phyloP scores from a whole-genome alignment of 2,888 invertebrate genomes.

The Metellina segmentata region DNA sequence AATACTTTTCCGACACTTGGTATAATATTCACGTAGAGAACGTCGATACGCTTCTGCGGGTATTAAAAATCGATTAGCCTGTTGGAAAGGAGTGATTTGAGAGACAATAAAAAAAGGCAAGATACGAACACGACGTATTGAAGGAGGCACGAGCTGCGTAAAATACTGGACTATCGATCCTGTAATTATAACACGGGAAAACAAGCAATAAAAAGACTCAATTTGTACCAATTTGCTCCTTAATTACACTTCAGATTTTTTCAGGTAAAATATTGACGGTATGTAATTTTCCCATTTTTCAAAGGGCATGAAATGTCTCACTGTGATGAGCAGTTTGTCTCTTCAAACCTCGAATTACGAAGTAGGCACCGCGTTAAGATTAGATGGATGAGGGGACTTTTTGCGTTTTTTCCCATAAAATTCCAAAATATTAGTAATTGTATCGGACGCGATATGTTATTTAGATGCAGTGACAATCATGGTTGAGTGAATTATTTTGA shows the following conservation, averaged over 20 bases:
- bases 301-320: conserved; percentile 18
- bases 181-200: conserved; percentile 54
- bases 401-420: too few species aligned
- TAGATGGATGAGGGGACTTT: too few species aligned
- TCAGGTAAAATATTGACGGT: conserved; percentile 13
- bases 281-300: conserved; percentile 43
- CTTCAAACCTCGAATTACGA: not conserved
- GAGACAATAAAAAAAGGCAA: not conserved
- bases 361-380: too few species aligned
- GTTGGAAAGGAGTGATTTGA: conserved; percentile 18
- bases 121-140: not conserved
- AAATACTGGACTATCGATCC: conserved; percentile 34
- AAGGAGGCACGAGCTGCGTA: not conserved
- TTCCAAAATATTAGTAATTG: too few species aligned
- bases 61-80: conserved; percentile 64
- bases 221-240: conserved; percentile 43
- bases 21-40: conserved; percentile 30
- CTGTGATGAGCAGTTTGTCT: not conserved
- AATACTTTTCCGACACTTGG: conserved; percentile 17
- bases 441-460: too few species aligned
- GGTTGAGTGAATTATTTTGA: too few species aligned
- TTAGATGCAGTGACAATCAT: too few species aligned
- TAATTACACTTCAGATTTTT: conserved; percentile 40
- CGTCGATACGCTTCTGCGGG: conserved; percentile 14
- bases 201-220: conserved; percentile 49